Evolutionary conservation across 2,888 invertebrate genomes (phyloP), one percentile per base, ranked within the genome.

Genomic region (Drosophila leonis): DNA sequence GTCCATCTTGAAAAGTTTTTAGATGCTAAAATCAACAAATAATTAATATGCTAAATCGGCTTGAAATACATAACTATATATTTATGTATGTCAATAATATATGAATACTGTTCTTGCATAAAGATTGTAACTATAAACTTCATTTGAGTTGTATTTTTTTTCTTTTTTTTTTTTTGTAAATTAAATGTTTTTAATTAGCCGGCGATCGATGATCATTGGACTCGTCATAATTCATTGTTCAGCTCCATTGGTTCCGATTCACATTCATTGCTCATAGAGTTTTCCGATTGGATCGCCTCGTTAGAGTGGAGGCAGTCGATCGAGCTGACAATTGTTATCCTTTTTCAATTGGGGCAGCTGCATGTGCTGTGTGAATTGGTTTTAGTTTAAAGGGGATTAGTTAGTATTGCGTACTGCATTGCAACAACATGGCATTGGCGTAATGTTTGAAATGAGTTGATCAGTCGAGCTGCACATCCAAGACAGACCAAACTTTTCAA

Each of bases 61-160:
- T 48, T n/a, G n/a, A 48, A 1, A 29, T 29, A 29, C 2, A 9
- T 48, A 31, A 29, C 7, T 24, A 29, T 29, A 12, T 48, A 29
- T 48, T 8, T 15, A 46, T 29, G 4, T 48, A 48, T 15, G 12
- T 48, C 12, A 15, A 31, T 49, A 18, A 24, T 44, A 42, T 18
- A 12, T 49, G 18, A 31, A 49, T 18, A 49, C 20, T 49, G 13
- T 33, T 20, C 18, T 49, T 49, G 18, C 49, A 49, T 31, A 49
- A 31, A 18, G 10, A n/a, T 48, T n/a, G 10, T 2, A 48, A n/a
- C 9, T 46, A 15, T 15, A 9, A 10, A 29, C 10, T 24, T 5
- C 2, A 35, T 20, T 33, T 46, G 15, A 24, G n/a, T 37, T 35
- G 35, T 0, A 33, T 0, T 24, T 24, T 24, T 24, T 7, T 10